Conservation (phyloP, 2,888 invertebrate genomes). For the Cantharis rustica region DNA sequence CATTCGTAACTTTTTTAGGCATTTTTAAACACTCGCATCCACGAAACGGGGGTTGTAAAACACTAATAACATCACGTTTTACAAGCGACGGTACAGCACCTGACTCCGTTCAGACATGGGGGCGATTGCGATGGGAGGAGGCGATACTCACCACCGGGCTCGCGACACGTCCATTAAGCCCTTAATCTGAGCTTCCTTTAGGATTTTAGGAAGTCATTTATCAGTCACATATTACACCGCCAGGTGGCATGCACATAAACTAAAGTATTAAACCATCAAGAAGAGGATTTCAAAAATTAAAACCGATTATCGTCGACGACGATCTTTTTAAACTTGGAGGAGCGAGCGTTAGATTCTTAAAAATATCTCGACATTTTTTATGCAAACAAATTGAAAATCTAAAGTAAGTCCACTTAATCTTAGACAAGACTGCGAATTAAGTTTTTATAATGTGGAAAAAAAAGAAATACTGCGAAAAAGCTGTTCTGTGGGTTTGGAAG, state of each 20-base stretch:
- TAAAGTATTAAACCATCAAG: slow-evolving; percentile 28
- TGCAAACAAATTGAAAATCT: not conserved
- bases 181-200: slow-evolving; percentile 56
- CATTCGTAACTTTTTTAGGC: slow-evolving; percentile 33
- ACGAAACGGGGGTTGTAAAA: slow-evolving; percentile 40
- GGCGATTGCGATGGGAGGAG: slow-evolving; percentile 30
- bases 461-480: slow-evolving; percentile 17
- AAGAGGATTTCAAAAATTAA: not conserved
- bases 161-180: slow-evolving; percentile 54
- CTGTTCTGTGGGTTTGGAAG: slow-evolving; percentile 13
- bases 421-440: slow-evolving; percentile 19
- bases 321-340: slow-evolving; percentile 5
- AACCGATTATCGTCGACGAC: not conserved
- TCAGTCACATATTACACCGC: slow-evolving; percentile 53
- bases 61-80: slow-evolving; percentile 51
- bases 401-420: slow-evolving; percentile 9
- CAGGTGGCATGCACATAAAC: slow-evolving; percentile 54
- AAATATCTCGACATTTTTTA: slow-evolving; percentile 6
- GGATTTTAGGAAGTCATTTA: slow-evolving; percentile 58
- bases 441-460: slow-evolving; percentile 15
- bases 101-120: slow-evolving; percentile 41
- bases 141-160: slow-evolving; percentile 45
- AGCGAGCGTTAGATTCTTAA: not conserved
- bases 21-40: slow-evolving; percentile 44
- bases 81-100: slow-evolving; percentile 45